Conservation (phyloP, 2,888 invertebrate genomes). For the Pristionchus mayeri region DNA sequence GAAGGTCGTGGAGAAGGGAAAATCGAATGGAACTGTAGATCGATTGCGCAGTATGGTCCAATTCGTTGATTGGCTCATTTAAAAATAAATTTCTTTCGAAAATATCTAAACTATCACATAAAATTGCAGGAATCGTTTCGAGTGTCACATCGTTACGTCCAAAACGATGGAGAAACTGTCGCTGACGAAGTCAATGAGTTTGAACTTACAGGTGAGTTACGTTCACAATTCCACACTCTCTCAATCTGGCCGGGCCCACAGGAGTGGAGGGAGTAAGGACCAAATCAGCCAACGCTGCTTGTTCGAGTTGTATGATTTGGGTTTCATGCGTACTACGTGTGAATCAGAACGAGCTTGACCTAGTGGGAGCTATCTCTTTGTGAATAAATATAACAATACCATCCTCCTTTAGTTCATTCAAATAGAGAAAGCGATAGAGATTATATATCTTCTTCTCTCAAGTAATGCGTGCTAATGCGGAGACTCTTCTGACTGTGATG, state of each 20-base stretch:
- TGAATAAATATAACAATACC: no score
- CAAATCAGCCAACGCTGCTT: slow-evolving; percentile 56
- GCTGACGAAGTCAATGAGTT: slow-evolving; percentile 61
- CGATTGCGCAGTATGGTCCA: background rate
- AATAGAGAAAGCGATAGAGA: no score
- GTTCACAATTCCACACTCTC: no score
- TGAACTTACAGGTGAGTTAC: slow-evolving; percentile 67
- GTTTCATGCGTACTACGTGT: no score
- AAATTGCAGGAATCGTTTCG: slow-evolving; percentile 69
- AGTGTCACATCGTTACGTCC: slow-evolving; percentile 81
- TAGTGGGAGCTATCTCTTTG: no score
- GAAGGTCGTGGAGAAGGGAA: slow-evolving; percentile 21
- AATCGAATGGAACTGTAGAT: slow-evolving; percentile 26
- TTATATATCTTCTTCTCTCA: no score
- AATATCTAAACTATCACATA: background rate
- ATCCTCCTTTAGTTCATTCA: no score
- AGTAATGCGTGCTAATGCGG: slow-evolving; percentile 88
- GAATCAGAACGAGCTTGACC: no score
- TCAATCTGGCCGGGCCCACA: slow-evolving; percentile 91
- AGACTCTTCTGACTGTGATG: slow-evolving; percentile 88
- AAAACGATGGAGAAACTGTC: background rate
- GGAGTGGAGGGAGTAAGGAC: slow-evolving; percentile 86
- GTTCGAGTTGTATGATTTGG: no score
- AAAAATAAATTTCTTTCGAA: background rate
- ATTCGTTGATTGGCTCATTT: background rate